Percentiles rank a stretch among this genome's conserved stretches.
Evolutionary conservation across 2,113 vertebrate genomes (phyloP).

Genomic region (Tiliqua scincoides): DNA sequence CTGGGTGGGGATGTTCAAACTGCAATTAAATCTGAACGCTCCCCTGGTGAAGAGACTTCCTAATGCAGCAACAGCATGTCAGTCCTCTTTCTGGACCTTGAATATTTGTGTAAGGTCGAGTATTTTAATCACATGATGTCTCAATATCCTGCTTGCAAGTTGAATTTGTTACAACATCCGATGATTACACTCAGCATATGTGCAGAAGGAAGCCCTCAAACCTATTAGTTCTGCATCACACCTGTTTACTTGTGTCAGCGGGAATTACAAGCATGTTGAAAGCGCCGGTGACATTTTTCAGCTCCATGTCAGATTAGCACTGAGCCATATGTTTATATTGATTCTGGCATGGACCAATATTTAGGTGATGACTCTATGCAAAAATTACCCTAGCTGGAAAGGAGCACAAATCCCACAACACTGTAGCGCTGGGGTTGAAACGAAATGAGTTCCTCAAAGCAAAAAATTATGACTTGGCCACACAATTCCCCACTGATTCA

Average conservation of each 20-base stretch:
- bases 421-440: background rate
- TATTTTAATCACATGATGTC: background rate
- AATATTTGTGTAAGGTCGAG: background rate
- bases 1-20: too few species aligned
- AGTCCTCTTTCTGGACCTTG: background rate
- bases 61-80: too few species aligned
- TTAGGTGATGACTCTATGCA: conserved; percentile 18
- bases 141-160: background rate
- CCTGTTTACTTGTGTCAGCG: conserved; percentile 9
- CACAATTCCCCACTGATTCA: background rate
- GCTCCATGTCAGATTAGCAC: conserved; percentile 5
- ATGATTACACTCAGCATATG: background rate
- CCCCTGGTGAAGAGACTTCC: too few species aligned
- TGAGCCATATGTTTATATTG: conserved; percentile 29
- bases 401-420: background rate
- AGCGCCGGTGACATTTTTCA: background rate
- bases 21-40: too few species aligned
- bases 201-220: background rate
- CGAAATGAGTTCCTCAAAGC: background rate
- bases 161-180: background rate
- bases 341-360: conserved; percentile 9
- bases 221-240: conserved; percentile 28
- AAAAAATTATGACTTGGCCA: background rate
- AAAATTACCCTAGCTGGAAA: background rate
- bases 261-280: background rate